phyloP scores from a whole-genome alignment of 37 sponge, comb jelly and placozoan genomes.

The Mnemiopsis leidyi region DNA sequence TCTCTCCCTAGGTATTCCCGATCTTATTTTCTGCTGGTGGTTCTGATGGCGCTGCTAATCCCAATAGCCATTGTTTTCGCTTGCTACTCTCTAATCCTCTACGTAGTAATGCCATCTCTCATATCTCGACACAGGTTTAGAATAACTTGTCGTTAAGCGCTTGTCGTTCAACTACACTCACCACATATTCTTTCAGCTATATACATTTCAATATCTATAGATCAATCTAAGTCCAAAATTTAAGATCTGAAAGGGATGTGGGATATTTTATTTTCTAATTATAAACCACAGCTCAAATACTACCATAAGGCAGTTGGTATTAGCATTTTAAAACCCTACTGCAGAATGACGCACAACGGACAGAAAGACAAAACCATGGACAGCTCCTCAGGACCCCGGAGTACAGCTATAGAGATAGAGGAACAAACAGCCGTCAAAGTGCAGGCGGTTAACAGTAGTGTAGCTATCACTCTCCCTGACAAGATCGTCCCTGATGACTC shows the following conservation, averaged over 20 bases:
- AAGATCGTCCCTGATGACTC: neutral
- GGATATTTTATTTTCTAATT: neutral
- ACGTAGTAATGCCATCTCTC: constrained; percentile 40
- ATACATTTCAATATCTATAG: too few relatives aligned
- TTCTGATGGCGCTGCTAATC: constrained; percentile 42
- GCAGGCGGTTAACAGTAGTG: neutral
- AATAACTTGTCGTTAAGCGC: too few relatives aligned
- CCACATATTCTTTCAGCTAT: too few relatives aligned
- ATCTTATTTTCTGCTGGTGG: constrained; percentile 38
- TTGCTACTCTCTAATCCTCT: constrained; percentile 59
- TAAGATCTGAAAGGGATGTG: neutral
- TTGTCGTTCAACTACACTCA: too few relatives aligned
- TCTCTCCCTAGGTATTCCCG: neutral
- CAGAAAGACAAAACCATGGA: constrained; percentile 1
- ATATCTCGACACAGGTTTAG: constrained; percentile 46
- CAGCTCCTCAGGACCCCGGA: constrained; percentile 47
- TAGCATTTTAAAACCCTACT: neutral
- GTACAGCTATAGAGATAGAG: constrained; percentile 48
- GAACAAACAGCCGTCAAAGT: constrained; percentile 19
- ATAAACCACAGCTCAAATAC: neutral
- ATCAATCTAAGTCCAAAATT: too few relatives aligned
- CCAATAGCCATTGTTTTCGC: constrained; percentile 8
- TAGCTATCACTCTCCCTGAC: neutral
- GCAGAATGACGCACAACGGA: constrained; percentile 22
- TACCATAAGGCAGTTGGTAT: too few relatives aligned